Percentiles rank a stretch among this genome's conserved stretches.
phyloP scores from a whole-genome alignment of 2,797 vertebrate species.

The Phoxinus dragarum region DNA sequence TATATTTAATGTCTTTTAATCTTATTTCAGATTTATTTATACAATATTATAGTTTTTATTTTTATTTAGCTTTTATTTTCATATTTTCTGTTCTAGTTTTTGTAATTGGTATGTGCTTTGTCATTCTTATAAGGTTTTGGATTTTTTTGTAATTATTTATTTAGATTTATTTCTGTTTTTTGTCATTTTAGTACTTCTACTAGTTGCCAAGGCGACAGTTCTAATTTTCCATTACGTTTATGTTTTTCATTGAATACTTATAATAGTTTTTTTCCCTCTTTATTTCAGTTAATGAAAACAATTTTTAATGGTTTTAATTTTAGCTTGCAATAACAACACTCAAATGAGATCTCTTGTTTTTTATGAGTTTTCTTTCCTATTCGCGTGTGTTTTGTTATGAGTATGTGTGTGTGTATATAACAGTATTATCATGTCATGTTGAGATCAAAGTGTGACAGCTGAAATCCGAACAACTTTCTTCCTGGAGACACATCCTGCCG shows the following conservation, averaged over 20 bases:
- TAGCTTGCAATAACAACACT: background rate
- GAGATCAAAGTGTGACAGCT: conserved; percentile 5
- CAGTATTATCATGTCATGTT: background rate
- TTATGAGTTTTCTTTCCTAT: background rate
- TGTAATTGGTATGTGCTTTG: no score
- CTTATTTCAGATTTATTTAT: no score
- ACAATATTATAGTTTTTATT: no score
- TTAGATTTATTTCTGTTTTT: no score
- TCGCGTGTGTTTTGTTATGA: background rate
- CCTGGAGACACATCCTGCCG: background rate
- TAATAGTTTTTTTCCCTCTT: background rate
- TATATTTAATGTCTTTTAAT: no score
- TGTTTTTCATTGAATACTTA: background rate
- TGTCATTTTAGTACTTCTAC: no score
- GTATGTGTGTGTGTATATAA: background rate
- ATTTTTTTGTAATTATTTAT: no score
- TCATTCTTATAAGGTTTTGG: no score
- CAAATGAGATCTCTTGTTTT: background rate
- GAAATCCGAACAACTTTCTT: background rate
- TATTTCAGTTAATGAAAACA: background rate
- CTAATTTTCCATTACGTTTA: background rate
- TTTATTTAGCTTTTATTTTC: no score
- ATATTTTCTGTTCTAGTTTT: no score
- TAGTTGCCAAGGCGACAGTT: background rate
- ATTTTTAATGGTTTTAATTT: background rate